Conservation (phyloP, 2,113 vertebrate species). For the Sardina pilchardus region DNA sequence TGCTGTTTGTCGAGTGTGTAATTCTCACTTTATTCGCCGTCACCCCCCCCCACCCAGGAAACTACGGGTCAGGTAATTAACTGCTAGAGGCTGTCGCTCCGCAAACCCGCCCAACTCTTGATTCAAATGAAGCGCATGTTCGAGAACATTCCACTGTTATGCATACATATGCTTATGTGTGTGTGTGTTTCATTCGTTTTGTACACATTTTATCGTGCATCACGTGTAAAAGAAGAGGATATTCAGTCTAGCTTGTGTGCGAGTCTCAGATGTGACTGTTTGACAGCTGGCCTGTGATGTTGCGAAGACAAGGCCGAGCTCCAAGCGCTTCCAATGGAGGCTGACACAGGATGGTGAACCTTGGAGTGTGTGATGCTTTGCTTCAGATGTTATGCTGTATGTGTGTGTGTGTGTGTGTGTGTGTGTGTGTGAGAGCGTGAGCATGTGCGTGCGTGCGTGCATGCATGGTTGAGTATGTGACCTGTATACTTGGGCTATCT, state of each 20-base stretch:
- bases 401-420: background rate
- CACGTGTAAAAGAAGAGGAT: background rate
- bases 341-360: background rate
- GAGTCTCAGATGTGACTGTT: background rate
- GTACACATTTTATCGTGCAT: too few relatives aligned
- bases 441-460: background rate
- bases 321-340: background rate
- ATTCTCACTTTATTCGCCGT: background rate
- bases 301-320: background rate
- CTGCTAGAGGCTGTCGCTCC: background rate
- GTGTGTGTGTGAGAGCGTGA: background rate
- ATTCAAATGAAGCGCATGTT: background rate
- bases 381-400: background rate
- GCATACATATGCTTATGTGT: background rate
- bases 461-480: background rate
- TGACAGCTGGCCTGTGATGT: conserved; percentile 11
- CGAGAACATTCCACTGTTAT: background rate
- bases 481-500: background rate
- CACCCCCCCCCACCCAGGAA: background rate
- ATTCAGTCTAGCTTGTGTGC: background rate
- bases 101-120: background rate
- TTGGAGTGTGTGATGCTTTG: background rate
- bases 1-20: background rate
- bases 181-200: too few relatives aligned
- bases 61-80: background rate